Evolutionary conservation across 2,888 invertebrate species (phyloP), one percentile per base, ranked within the genome.

Genomic region (Melitaea athalia): DNA sequence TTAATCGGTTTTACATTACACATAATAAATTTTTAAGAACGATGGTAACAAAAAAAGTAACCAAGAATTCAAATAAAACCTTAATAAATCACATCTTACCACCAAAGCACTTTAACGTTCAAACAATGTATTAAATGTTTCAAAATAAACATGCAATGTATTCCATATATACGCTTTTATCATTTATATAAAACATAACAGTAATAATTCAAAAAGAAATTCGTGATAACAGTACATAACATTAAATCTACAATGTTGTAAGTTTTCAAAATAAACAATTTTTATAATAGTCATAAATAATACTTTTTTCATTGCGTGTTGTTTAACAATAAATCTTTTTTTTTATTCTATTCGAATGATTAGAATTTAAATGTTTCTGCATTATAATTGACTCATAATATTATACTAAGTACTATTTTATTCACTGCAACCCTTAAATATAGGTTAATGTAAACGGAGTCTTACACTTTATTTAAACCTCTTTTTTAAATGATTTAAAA

Each of bases 181-280:
- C 53, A 55, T 55, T 55, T 55, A 55, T 33, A 33, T 55, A 55
- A 55, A 33, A 33, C 53, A 55, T 33, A 24, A 55, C 53, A n/a
- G 33, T 31, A 55, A 55, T 31, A 55, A 55, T 33, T 33, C 14
- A 33, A 55, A 55, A 55, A 14, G 33, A 55, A 38, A 33, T 55
- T 24, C 52, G 33, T 55, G 53, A 33, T 33, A 14, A 33, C 31
- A 33, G 33, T 55, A 55, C 33, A 55, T 55, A 33, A 55, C 14
- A 55, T 33, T 33, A 6, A 55, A 55, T 31, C n/a, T 33, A 55
- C 31, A 52, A 15, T 31, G 31, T n/a, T 55, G 53, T 55, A n/a
- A 33, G 5, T 55, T 55, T 55, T 55, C n/a, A 33, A 55, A 49
- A 55, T 55, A 55, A 55, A 33, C 53, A 55, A 31, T 33, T 31